phyloP scores from a whole-genome alignment of 2,113 vertebrate species.

The Martes martes region DNA sequence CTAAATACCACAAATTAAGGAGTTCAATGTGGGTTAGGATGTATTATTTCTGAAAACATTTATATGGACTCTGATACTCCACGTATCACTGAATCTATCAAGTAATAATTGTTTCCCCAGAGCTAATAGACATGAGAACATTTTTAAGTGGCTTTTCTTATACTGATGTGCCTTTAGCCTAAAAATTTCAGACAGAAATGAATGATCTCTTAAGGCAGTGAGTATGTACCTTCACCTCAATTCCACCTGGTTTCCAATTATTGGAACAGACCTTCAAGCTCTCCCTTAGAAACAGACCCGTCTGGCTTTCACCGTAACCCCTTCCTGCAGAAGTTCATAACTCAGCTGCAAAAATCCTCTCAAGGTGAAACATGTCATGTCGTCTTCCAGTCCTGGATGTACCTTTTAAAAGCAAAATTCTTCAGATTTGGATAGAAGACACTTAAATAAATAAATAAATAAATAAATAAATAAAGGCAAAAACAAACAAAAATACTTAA shows the following conservation, averaged over 20 bases:
- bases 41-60: conserved; percentile 55
- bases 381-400: background rate
- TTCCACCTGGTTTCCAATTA: conserved; percentile 78
- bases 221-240: conserved; percentile 68
- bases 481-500: background rate
- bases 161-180: background rate
- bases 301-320: conserved; percentile 56
- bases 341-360: background rate
- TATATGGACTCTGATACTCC: conserved; percentile 56
- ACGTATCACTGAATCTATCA: conserved; percentile 64
- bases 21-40: conserved; percentile 45
- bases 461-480: background rate
- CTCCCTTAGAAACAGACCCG: conserved; percentile 54
- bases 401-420: background rate
- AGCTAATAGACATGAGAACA: conserved; percentile 33
- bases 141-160: conserved; percentile 27
- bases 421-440: background rate
- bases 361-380: background rate
- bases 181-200: conserved; percentile 70
- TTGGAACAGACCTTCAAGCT: conserved; percentile 53
- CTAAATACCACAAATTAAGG: conserved; percentile 71
- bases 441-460: background rate
- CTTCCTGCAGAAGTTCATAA: conserved; percentile 41
- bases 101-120: conserved; percentile 54
- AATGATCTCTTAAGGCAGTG: conserved; percentile 71